phyloP scores from a whole-genome alignment of 2,113 vertebrate genomes.

The Hippotragus niger region DNA sequence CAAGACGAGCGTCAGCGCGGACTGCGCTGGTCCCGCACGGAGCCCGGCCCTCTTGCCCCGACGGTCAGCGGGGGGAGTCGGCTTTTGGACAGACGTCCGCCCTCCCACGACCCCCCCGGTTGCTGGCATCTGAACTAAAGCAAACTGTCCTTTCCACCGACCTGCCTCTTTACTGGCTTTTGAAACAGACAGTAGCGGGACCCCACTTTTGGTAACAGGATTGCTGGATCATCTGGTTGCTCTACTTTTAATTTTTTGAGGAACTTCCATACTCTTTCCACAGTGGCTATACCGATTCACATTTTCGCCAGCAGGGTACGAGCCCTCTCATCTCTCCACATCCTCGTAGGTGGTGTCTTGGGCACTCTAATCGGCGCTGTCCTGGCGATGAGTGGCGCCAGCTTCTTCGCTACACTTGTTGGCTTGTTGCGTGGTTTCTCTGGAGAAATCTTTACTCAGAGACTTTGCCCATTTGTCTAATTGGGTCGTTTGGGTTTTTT shows the following conservation, averaged over 20 bases:
- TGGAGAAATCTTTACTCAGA: not conserved
- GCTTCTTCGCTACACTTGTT: not conserved
- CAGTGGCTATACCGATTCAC: not conserved
- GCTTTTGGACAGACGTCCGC: not conserved
- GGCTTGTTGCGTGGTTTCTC: not conserved
- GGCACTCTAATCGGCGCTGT: not conserved
- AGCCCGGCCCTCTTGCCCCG: not conserved
- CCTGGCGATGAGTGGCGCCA: not conserved
- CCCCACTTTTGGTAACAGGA: not conserved
- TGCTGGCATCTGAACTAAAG: not conserved
- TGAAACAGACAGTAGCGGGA: not conserved
- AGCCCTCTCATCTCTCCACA: not conserved
- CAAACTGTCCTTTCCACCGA: not conserved
- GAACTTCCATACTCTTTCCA: not conserved
- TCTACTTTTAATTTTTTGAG: not conserved
- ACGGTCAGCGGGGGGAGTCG: fast-evolving
- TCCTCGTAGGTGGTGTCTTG: not conserved
- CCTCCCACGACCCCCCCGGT: fast-evolving
- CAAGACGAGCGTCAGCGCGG: fast-evolving
- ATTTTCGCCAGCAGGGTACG: not conserved
- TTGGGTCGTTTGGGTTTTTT: not conserved
- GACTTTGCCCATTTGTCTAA: not conserved
- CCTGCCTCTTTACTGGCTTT: not conserved
- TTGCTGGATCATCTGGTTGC: not conserved
- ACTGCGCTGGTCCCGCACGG: fast-evolving